Evolutionary conservation across 2,113 vertebrate genomes (phyloP), one percentile per base, ranked within the genome.

Genomic region (Pogona vitticeps): DNA sequence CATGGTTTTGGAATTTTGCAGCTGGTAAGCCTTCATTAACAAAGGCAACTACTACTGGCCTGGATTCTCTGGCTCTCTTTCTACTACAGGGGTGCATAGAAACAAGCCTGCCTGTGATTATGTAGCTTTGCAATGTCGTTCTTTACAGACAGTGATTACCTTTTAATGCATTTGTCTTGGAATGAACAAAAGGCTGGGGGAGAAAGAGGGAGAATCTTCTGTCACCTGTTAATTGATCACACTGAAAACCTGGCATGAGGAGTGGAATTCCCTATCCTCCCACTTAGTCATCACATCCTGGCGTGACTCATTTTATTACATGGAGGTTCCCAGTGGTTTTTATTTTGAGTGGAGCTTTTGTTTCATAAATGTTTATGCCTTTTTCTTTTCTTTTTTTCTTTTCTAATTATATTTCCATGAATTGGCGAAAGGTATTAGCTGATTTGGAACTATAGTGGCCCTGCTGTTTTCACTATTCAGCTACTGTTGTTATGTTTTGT

Each of bases 251-350:
- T 97, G 97, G 97, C 96, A 91, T 86, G 84, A 86, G 88, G 80
- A 91, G 87, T 97, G 97, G 98, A 98, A 98, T 97, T 97, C 97
- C 98, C 97, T 97, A 67, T 94, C 93, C 95, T 97, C 95, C 89
- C 96, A 95, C 96, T 98, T 97, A 99, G 97, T 99, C 98, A 99
- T 97, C 96, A 58, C 75, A 96, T 95, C 97, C 98, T 96, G 96
- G 95, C 94, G 94, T 96, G 96, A 97, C 93, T 97, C 95, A 97
- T 96, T 96, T 97, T 95, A 94, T 96, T 95, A 96, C 95, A 95
- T 91, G 97, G 97, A 98, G 96, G 96, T 98, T 98, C 98, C 97
- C 97, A 97, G 93, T 95, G 95, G 94, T 95, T 95, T n/a, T 95
- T 96, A 94, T 96, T 96, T 96, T 95, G 95, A 95, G 95, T 94